Percentiles rank a stretch among this genome's conserved stretches.
Evolutionary conservation across 2,113 vertebrate species (phyloP).

Genomic region (Notothenia coriiceps): DNA sequence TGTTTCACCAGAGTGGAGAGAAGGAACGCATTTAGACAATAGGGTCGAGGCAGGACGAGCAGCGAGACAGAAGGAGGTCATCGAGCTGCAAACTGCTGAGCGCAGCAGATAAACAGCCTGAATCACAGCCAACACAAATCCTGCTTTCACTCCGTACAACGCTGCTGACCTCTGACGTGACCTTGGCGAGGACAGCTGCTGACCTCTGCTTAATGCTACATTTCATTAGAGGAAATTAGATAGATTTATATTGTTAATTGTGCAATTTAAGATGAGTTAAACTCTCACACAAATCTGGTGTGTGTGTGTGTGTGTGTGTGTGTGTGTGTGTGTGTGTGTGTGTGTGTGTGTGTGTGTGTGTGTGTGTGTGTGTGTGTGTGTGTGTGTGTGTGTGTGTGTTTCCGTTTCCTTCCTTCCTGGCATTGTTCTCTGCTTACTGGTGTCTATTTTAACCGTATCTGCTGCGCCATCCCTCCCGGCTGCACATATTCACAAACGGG

Average conservation of each 20-base stretch:
- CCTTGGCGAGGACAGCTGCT: background rate
- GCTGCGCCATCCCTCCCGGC: background rate
- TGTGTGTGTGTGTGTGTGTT: too few species aligned
- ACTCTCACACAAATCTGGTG: background rate
- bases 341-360: too few species aligned
- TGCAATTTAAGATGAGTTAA: background rate
- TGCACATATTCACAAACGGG: background rate
- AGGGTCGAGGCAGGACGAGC: conserved; percentile 61
- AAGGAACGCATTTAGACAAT: conserved; percentile 31
- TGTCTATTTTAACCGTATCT: conserved; percentile 46
- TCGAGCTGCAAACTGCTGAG: conserved; percentile 69
- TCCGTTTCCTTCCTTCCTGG: too few species aligned
- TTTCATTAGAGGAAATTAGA: background rate
- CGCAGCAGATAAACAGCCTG: conserved; percentile 43
- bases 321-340: too few species aligned
- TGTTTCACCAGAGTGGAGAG: conserved; percentile 50
- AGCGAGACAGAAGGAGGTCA: conserved; percentile 32
- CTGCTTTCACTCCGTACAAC: background rate
- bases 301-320: background rate
- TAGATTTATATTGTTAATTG: background rate
- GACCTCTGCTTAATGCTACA: background rate
- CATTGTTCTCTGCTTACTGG: conserved; percentile 66
- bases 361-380: too few species aligned
- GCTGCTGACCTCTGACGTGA: background rate
- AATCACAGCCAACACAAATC: conserved; percentile 64